phyloP scores from a whole-genome alignment of 2,113 vertebrate species.

The Epinephelus lanceolatus region DNA sequence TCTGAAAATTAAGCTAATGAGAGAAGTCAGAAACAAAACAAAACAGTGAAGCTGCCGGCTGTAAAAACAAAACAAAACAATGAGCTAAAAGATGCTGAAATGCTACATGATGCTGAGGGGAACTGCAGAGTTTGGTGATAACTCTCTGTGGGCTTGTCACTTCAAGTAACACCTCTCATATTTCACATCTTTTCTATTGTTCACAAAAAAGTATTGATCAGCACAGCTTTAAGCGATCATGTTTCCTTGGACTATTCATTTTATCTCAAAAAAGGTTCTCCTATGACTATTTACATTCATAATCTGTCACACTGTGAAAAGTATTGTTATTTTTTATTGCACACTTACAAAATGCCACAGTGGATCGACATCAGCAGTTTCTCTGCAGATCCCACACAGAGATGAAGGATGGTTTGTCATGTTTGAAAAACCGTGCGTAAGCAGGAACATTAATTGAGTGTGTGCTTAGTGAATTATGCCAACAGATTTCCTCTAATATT shows the following conservation, averaged over 20 bases:
- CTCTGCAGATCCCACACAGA: constrained; percentile 1
- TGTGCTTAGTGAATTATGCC: constrained; percentile 38
- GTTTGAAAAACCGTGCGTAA: constrained; percentile 29
- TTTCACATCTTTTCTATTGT: background rate
- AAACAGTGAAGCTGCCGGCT: too few species aligned
- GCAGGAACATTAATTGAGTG: constrained; percentile 47
- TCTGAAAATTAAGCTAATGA: too few species aligned
- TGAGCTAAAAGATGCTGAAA: too few species aligned
- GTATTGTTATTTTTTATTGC: background rate
- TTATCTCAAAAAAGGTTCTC: background rate
- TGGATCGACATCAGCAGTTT: constrained; percentile 31
- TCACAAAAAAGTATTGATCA: background rate
- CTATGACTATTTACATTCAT: background rate
- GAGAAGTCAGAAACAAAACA: too few species aligned
- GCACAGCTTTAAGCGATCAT: background rate
- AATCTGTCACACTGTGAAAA: background rate
- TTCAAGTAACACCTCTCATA: background rate
- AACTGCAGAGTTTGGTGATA: too few species aligned
- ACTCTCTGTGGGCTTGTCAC: background rate
- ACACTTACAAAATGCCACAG: constrained; percentile 18
- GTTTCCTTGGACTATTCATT: background rate
- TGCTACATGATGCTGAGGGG: too few species aligned
- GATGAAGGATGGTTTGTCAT: background rate
- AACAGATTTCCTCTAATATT: constrained; percentile 37
- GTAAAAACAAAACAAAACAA: too few species aligned